Percentiles rank a stretch among this genome's conserved stretches.
Evolutionary conservation across 2,113 vertebrate genomes (phyloP).

Genomic region (Solenodon paradoxus): DNA sequence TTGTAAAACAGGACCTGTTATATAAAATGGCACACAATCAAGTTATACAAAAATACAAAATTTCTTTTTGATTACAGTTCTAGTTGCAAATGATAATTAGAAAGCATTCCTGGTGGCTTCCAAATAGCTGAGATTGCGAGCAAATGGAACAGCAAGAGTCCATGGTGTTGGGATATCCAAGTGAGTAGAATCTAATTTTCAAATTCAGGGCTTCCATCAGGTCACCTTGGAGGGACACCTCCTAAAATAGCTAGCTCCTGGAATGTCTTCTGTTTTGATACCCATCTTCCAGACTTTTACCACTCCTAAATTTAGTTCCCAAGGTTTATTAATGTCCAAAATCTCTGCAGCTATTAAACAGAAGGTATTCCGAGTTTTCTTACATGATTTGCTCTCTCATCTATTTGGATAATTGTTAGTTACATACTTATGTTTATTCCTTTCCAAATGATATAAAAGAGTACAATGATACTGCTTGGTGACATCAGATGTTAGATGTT

Average conservation of each 20-base stretch:
- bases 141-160: conserved; percentile 66
- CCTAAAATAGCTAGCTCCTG: conserved; percentile 57
- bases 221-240: conserved; percentile 64
- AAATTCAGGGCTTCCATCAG: conserved; percentile 71
- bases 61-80: conserved; percentile 83
- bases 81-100: conserved; percentile 81
- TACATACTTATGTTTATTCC: conserved; percentile 57
- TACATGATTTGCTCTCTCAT: conserved; percentile 65
- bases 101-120: conserved; percentile 79
- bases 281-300: conserved; percentile 63
- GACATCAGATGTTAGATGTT: conserved; percentile 55
- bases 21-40: conserved; percentile 87
- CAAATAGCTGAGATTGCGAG: conserved; percentile 74
- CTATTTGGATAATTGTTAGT: conserved; percentile 67
- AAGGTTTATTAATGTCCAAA: conserved; percentile 18
- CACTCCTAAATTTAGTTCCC: conserved; percentile 60
- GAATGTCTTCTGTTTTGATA: conserved; percentile 69
- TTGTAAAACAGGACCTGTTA: conserved; percentile 86
- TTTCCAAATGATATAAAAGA: conserved; percentile 65
- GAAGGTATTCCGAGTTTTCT: conserved; percentile 31
- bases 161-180: conserved; percentile 71
- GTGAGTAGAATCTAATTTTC: conserved; percentile 77
- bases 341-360: conserved; percentile 50
- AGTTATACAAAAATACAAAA: conserved; percentile 90
- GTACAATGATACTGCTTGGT: conserved; percentile 51